phyloP scores from a whole-genome alignment of 2,797 vertebrate species.

The Enteromius fasciolatus region DNA sequence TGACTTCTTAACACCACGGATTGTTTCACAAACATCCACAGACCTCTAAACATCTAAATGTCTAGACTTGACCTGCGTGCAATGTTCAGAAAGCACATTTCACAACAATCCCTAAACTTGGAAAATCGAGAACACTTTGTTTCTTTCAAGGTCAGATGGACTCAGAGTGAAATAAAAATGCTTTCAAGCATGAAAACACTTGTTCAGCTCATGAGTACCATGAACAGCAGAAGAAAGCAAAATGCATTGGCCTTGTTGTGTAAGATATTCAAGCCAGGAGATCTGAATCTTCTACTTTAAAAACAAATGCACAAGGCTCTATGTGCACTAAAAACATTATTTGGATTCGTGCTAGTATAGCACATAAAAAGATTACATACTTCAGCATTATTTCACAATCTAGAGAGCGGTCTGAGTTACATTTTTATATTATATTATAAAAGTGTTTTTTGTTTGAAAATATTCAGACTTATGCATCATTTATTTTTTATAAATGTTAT shows the following conservation, averaged over 20 bases:
- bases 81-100: constrained; percentile 25
- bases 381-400: neutral
- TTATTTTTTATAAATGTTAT: too few relatives aligned
- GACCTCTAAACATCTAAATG: neutral
- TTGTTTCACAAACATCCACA: constrained; percentile 19
- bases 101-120: constrained; percentile 7
- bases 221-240: neutral
- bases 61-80: neutral
- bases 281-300: neutral
- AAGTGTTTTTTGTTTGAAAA: too few relatives aligned
- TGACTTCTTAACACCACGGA: constrained; percentile 2
- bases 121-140: constrained; percentile 26
- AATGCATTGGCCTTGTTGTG: constrained; percentile 24
- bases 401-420: neutral
- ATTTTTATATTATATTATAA: too few relatives aligned
- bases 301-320: neutral
- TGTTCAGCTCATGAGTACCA: neutral
- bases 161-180: neutral
- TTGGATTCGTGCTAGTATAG: neutral
- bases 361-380: neutral
- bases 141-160: constrained; percentile 28
- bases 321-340: neutral
- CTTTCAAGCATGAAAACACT: constrained; percentile 30
- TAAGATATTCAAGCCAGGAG: neutral
- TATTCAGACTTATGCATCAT: too few relatives aligned